phyloP scores from a whole-genome alignment of 2,888 invertebrate genomes.

The Macropis europaea region DNA sequence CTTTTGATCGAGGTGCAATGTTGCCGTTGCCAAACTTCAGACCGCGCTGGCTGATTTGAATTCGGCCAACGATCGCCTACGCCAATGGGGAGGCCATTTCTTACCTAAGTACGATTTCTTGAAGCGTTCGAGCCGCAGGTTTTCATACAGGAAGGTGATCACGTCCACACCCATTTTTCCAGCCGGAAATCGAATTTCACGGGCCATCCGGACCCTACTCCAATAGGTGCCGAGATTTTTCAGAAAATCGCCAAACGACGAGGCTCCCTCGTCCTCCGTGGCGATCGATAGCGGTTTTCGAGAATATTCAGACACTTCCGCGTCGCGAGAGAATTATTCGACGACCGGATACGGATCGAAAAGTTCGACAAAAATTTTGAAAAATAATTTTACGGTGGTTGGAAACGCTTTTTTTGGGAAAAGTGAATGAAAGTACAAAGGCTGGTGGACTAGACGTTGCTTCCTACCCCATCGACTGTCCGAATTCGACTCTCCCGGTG shows the following conservation, averaged over 20 bases:
- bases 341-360: neutral
- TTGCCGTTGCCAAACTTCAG: too few species aligned
- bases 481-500: conserved; percentile 35
- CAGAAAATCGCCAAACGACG: neutral
- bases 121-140: conserved; percentile 61
- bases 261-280: neutral
- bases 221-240: neutral
- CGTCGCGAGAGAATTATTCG: neutral
- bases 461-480: conserved; percentile 31
- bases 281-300: conserved; percentile 4
- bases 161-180: conserved; percentile 63
- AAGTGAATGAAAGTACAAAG: neutral
- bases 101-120: conserved; percentile 72
- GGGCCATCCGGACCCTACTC: neutral
- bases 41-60: too few species aligned
- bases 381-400: too few species aligned
- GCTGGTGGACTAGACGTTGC: neutral
- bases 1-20: neutral
- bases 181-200: neutral
- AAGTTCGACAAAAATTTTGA: neutral
- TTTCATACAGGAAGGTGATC: conserved; percentile 52
- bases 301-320: neutral
- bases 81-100: conserved; percentile 14
- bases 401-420: neutral
- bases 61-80: too few species aligned